Base-by-base conservation (phyloP, 2,113 vertebrate species). In the Pelecanus crispus region DNA sequence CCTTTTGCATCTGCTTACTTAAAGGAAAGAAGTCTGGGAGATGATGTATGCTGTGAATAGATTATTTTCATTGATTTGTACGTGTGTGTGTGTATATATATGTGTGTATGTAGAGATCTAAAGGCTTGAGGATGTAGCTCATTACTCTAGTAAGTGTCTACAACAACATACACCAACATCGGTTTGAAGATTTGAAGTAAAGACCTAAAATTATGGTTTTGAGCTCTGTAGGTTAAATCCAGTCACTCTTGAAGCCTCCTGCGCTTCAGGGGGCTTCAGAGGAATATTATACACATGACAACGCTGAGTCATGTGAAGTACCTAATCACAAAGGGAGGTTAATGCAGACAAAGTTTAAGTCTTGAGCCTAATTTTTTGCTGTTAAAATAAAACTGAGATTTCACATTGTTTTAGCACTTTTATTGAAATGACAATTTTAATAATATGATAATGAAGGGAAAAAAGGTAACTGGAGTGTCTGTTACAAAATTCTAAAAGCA, bases 31-130 rank as follows among this genome's bases (percentile, higher is more conserved):
- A 61, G 5, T 12, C 17, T 40, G 62, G 42, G 53, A 80, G 45
- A 15, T 45, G 40, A 28, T 13, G 15, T 34, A 2, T 14, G 47
- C 36, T 73, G 18, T 9, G 25, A n/a, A 8, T 21, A 10, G 12
- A 4, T 34, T 44, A 9, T 78, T 74, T 71, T 34, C 21, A 18
- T 10, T 29, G 34, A 12, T 45, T 15, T 12, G 7, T 20, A 6
- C 31, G 13, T 34, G 5, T 29, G 7, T 17, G 4, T 34, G 19
- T n/a, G 2, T 65, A 31, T 16, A 22, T 10, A 10, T 38, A 7
- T 5, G 3, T 28, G 22, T 19, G 2, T 40, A 2, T 17, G 5
- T 50, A 4, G 40, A 21, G 20, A 14, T 22, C 4, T 9, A 24
- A 66, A 59, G 59, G 11, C 44, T 71, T 26, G 25, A 32, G 18